Percentiles rank a stretch among this genome's conserved stretches.
Evolutionary conservation across 2,888 invertebrate species (phyloP).

Genomic region (Sarcophaga carnaria): DNA sequence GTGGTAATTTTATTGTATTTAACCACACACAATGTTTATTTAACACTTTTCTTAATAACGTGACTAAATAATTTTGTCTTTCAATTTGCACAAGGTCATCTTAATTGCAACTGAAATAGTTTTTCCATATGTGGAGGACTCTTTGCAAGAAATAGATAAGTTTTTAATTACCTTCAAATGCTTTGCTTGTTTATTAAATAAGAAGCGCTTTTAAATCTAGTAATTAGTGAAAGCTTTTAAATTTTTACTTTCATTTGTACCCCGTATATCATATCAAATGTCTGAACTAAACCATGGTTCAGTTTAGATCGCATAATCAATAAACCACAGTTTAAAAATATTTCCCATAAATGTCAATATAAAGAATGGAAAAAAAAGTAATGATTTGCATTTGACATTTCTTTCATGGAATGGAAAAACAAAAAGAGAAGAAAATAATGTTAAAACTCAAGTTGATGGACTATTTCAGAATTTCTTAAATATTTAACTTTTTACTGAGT

Average conservation of each 20-base stretch:
- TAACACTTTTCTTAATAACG: constrained; percentile 62
- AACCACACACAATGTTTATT: not conserved
- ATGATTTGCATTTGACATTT: constrained; percentile 12
- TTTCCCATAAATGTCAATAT: not conserved
- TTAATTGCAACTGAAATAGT: constrained; percentile 30
- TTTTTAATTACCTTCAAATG: not conserved
- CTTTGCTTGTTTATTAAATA: not conserved
- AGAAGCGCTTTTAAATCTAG: not conserved
- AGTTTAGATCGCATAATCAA: too few relatives aligned
- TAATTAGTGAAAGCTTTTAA: constrained; percentile 26
- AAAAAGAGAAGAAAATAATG: too few relatives aligned
- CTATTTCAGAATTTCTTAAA: not conserved
- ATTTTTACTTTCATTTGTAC: not conserved
- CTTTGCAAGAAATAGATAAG: not conserved
- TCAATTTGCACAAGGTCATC: constrained; percentile 60
- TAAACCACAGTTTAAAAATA: not conserved
- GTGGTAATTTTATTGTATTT: not conserved
- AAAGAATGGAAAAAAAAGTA: not conserved
- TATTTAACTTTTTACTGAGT: too few relatives aligned
- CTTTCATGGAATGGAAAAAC: not conserved
- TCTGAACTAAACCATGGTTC: too few relatives aligned
- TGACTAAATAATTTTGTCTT: constrained; percentile 57
- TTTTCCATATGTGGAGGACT: not conserved
- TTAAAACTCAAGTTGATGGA: too few relatives aligned
- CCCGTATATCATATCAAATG: not conserved